A percentile compares a stretch with the other conserved stretches of the same genome.
Conservation (phyloP, 2,888 invertebrate species). For the Dolichomitus sp. region DNA sequence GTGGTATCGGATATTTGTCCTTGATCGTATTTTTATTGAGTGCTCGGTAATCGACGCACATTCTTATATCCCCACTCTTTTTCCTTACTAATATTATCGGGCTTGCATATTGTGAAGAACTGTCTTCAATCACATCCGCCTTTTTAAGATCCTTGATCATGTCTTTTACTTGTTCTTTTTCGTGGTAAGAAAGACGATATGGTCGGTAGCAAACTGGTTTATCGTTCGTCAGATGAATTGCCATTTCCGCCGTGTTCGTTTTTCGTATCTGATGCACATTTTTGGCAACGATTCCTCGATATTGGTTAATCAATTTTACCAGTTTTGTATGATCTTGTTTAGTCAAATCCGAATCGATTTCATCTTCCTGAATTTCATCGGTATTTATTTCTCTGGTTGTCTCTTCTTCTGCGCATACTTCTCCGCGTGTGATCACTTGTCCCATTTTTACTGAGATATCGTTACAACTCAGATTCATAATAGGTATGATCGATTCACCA, state of each 20-base stretch:
- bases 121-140: slow-evolving; percentile 64
- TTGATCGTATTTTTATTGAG: slow-evolving; percentile 72
- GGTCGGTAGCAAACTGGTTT: slow-evolving; percentile 61
- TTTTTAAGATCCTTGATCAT: slow-evolving; percentile 34
- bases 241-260: slow-evolving; percentile 66
- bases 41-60: slow-evolving; percentile 72
- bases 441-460: slow-evolving; percentile 21
- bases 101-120: slow-evolving; percentile 65
- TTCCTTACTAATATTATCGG: slow-evolving; percentile 67
- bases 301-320: slow-evolving; percentile 26
- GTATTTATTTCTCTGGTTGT: neutral
- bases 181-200: slow-evolving; percentile 66
- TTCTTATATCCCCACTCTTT: slow-evolving; percentile 64
- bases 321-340: neutral
- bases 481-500: slow-evolving; percentile 55
- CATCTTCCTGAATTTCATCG: neutral
- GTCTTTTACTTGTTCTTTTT: slow-evolving; percentile 57
- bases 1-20: slow-evolving; percentile 79
- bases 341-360: slow-evolving; percentile 26
- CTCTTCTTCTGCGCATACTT: slow-evolving; percentile 4
- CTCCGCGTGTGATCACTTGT: slow-evolving; percentile 19
- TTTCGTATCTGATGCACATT: slow-evolving; percentile 55
- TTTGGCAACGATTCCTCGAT: slow-evolving; percentile 29
- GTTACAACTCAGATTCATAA: slow-evolving; percentile 37
- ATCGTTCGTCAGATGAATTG: slow-evolving; percentile 69